A percentile compares a stretch with the other conserved stretches of the same genome.
These are phyloP conservation scores for Macaria liturata DNA, from an alignment of 2,888 invertebrate genomes.

Conservation along the genomic window DNA sequence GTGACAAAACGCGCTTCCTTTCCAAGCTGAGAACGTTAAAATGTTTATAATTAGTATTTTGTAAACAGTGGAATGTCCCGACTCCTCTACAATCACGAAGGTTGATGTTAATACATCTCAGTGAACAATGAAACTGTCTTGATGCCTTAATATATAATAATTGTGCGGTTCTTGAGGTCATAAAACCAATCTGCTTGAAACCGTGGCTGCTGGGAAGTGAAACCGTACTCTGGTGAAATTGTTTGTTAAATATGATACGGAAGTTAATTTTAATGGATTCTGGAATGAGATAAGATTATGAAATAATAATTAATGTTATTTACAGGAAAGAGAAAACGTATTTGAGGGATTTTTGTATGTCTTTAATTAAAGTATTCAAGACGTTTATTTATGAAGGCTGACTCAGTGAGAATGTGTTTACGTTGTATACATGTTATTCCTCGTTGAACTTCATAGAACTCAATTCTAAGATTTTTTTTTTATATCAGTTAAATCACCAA, in stretches of 20 bases:
- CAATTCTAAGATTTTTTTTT: too few species aligned
- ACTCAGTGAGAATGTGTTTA: too few species aligned
- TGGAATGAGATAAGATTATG: constrained; percentile 10
- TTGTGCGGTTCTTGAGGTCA: constrained; percentile 27
- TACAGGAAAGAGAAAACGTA: neutral
- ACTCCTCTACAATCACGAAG: constrained; percentile 28
- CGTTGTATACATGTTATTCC: too few species aligned
- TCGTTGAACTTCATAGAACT: too few species aligned
- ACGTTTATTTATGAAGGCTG: too few species aligned
- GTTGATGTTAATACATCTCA: constrained; percentile 34
- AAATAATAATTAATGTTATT: neutral
- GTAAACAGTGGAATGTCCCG: constrained; percentile 41
- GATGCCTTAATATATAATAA: constrained; percentile 30
- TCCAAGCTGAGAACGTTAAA: constrained; percentile 52
- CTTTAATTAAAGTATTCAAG: too few species aligned
- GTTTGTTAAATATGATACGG: constrained; percentile 22
- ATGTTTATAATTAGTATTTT: constrained; percentile 55
- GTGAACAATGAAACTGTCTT: constrained; percentile 36
- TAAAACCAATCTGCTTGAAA: constrained; percentile 24
- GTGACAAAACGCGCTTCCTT: constrained; percentile 54
- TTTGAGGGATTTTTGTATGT: neutral
- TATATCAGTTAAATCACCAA: too few species aligned
- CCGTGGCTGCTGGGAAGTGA: constrained; percentile 21
- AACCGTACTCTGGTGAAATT: constrained; percentile 23
- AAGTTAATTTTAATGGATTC: constrained; percentile 28